Evolutionary conservation across 2,888 invertebrate species (phyloP).

Genomic region (Lasioglossum vierecki): DNA sequence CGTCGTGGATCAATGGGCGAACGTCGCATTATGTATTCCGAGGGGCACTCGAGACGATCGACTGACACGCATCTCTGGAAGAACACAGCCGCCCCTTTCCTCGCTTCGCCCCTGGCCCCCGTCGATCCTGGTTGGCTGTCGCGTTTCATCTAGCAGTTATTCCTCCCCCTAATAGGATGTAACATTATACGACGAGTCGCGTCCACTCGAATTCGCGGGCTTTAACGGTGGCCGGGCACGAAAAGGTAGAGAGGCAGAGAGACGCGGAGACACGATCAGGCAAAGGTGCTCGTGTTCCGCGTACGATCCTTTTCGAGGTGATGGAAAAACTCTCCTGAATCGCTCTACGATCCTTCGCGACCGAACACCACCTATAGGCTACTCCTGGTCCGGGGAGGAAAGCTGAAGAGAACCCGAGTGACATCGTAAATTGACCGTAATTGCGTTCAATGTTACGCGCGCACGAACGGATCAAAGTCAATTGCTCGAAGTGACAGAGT

Average conservation of each 20-base stretch:
- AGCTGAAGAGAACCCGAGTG: conserved; percentile 51
- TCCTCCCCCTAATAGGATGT: conserved; percentile 81
- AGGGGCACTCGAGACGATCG: conserved; percentile 71
- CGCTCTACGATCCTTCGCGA: conserved; percentile 47
- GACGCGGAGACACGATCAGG: background rate
- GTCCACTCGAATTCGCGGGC: conserved; percentile 82
- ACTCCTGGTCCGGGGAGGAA: conserved; percentile 44
- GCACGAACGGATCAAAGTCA: conserved; percentile 82
- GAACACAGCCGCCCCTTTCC: conserved; percentile 55
- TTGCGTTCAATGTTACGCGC: conserved; percentile 82
- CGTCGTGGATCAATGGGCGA: conserved; percentile 22
- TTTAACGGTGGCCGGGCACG: conserved; percentile 82
- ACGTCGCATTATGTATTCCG: conserved; percentile 19
- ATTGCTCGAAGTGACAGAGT: conserved; percentile 79
- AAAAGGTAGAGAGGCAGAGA: conserved; percentile 58
- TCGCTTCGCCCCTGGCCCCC: conserved; percentile 58
- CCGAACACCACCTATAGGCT: conserved; percentile 64
- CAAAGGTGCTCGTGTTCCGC: conserved; percentile 17
- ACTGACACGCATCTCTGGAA: conserved; percentile 79
- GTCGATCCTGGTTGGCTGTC: conserved; percentile 76
- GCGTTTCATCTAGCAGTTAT: conserved; percentile 82
- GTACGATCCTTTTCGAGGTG: background rate
- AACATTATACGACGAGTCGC: conserved; percentile 81
- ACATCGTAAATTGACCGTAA: conserved; percentile 82
- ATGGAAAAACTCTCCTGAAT: conserved; percentile 12